A percentile compares a stretch with the other conserved stretches of the same genome.
These are phyloP conservation scores for Schizopygopsis pylzovi DNA, from an alignment of 2,797 vertebrate species.

Conservation along the genomic window DNA sequence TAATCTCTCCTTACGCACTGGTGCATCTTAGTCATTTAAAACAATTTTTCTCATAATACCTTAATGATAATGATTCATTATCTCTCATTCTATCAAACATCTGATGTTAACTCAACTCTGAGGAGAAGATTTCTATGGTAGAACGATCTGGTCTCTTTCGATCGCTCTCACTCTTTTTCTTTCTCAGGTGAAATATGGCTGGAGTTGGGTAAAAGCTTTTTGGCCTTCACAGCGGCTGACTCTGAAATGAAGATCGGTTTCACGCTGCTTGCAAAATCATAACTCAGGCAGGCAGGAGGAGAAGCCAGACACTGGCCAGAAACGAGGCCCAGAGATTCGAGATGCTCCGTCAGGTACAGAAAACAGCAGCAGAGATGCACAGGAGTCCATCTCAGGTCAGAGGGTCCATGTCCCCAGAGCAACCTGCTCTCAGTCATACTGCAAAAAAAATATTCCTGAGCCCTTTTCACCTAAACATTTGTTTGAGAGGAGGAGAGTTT, in stretches of 20 bases:
- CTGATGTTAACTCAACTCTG: background rate
- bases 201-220: conserved; percentile 44
- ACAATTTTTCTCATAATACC: background rate
- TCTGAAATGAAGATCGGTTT: conserved; percentile 61
- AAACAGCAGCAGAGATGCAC: conserved; percentile 27
- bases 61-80: background rate
- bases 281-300: conserved; percentile 51
- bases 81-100: conserved; percentile 11
- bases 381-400: conserved; percentile 45
- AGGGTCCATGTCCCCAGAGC: conserved; percentile 29
- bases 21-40: conserved; percentile 16
- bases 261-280: conserved; percentile 60
- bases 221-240: conserved; percentile 58
- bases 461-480: conserved; percentile 11
- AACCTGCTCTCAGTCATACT: background rate
- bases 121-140: background rate
- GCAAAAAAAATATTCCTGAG: background rate
- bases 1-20: background rate
- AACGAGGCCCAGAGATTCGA: conserved; percentile 57
- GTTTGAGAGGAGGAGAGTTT: conserved; percentile 15
- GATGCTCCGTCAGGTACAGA: conserved; percentile 56
- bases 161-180: conserved; percentile 1
- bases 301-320: conserved; percentile 44
- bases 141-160: conserved; percentile 21
- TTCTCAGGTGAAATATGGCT: conserved; percentile 50